Percentiles rank a stretch among this genome's conserved stretches.
Conservation (phyloP, 2,113 vertebrate genomes). For the Phodopus roborovskii region DNA sequence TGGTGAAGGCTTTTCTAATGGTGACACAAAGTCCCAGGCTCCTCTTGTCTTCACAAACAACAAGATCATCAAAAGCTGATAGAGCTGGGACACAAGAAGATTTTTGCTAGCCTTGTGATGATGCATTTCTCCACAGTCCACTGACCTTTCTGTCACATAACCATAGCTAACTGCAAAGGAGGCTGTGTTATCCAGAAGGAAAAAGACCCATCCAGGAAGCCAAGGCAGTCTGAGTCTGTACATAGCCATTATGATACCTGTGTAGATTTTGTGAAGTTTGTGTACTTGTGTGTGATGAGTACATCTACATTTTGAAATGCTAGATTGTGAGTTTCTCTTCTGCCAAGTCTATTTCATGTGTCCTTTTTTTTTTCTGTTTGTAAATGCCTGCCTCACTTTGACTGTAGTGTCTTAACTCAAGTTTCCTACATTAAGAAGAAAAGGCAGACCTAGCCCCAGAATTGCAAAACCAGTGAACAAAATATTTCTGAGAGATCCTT, state of each 20-base stretch:
- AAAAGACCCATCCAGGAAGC: background rate
- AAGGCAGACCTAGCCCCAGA: conserved; percentile 28
- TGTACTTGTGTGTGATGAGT: background rate
- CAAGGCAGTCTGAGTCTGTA: background rate
- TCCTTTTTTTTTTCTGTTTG: conserved; percentile 46
- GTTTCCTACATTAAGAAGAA: background rate
- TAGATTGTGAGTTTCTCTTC: background rate
- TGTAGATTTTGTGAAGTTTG: background rate
- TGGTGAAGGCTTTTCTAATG: background rate
- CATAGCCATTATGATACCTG: background rate
- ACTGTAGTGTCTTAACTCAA: conserved; percentile 35
- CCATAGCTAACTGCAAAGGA: background rate
- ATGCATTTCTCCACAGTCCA: background rate
- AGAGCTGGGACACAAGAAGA: background rate
- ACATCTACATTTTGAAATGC: background rate
- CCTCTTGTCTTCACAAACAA: background rate
- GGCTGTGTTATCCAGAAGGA: background rate
- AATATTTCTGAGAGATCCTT: conserved; percentile 53
- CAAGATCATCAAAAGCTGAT: background rate
- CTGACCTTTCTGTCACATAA: background rate
- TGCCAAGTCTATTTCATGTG: background rate
- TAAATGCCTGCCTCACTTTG: conserved; percentile 25
- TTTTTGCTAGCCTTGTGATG: background rate
- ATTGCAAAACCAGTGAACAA: conserved; percentile 50
- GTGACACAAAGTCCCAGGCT: background rate